These are phyloP conservation scores for Stegastes partitus DNA, from an alignment of 2,113 vertebrate genomes.

Conservation along the genomic window DNA sequence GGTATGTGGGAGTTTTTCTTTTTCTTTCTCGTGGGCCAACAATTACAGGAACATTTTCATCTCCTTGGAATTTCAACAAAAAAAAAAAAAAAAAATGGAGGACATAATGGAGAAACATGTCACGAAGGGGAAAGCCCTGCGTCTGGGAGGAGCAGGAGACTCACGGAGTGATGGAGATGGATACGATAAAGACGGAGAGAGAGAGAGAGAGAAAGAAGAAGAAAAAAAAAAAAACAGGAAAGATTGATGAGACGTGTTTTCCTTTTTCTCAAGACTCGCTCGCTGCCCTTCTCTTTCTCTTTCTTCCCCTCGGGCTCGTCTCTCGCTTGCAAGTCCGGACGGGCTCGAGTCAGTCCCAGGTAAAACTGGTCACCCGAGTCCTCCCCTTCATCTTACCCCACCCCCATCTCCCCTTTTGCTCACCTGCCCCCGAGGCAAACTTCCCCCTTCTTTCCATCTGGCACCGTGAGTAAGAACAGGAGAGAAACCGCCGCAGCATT, in stretches of 20 bases:
- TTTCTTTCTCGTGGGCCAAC: constrained; percentile 66
- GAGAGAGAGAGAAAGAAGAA: no score
- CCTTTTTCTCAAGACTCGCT: constrained; percentile 42
- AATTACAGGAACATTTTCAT: constrained; percentile 79
- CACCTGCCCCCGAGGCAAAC: constrained; percentile 74
- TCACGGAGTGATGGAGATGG: constrained; percentile 64
- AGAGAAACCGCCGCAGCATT: constrained; percentile 49
- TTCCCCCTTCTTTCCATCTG: constrained; percentile 65
- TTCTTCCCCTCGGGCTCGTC: constrained; percentile 55
- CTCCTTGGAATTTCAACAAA: constrained; percentile 59
- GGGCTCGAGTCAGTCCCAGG: constrained; percentile 75
- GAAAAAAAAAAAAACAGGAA: background rate
- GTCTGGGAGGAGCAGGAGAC: constrained; percentile 19
- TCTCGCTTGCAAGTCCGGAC: constrained; percentile 74
- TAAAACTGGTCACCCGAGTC: constrained; percentile 84
- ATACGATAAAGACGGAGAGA: constrained; percentile 35
- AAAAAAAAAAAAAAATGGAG: constrained; percentile 12
- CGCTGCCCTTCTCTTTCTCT: constrained; percentile 49
- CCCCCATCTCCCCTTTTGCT: constrained; percentile 75
- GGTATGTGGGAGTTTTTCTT: constrained; percentile 75
- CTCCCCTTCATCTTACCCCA: constrained; percentile 64
- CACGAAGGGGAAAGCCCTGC: background rate
- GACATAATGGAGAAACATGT: background rate
- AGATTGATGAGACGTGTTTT: constrained; percentile 55
- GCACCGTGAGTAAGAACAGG: constrained; percentile 58